phyloP scores from a whole-genome alignment of 2,797 vertebrate species.

The Lycodopsis pacificus region DNA sequence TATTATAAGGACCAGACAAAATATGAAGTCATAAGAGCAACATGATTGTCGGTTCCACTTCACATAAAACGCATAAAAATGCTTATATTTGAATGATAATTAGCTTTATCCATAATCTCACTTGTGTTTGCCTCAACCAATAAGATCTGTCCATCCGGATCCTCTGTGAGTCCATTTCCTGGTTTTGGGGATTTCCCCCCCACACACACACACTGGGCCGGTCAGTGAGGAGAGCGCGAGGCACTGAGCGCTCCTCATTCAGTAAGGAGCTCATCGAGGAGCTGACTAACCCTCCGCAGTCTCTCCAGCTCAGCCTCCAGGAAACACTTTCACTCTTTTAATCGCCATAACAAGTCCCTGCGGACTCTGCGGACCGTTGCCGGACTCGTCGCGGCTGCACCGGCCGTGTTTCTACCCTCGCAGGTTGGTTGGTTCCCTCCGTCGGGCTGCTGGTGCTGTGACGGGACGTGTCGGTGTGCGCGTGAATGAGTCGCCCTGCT shows the following conservation, averaged over 20 bases:
- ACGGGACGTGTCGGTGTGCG: slow-evolving; percentile 8
- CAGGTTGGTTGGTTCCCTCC: slow-evolving; percentile 54
- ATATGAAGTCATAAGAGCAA: not conserved
- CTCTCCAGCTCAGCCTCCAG: not conserved
- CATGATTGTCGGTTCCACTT: too few relatives aligned
- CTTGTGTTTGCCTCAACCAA: not conserved
- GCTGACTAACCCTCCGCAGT: slow-evolving; percentile 14
- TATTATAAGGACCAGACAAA: too few relatives aligned
- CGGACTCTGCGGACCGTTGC: slow-evolving; percentile 16
- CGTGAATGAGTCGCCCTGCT: not conserved
- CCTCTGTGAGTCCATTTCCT: slow-evolving; percentile 56
- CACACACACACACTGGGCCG: slow-evolving; percentile 30
- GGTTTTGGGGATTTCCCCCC: slow-evolving; percentile 28
- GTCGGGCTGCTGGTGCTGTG: not conserved
- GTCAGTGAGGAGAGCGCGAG: slow-evolving; percentile 48
- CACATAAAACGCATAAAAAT: not conserved
- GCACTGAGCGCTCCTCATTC: slow-evolving; percentile 66
- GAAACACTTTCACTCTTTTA: not conserved
- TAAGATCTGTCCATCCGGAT: slow-evolving; percentile 16
- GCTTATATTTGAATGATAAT: too few relatives aligned
- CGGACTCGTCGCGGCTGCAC: not conserved
- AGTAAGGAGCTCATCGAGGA: slow-evolving; percentile 57
- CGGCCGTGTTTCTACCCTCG: not conserved
- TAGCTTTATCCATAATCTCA: not conserved
- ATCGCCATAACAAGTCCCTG: not conserved